These are phyloP conservation scores for Acrocephalus kingi DNA, from an alignment of 2,113 vertebrate genomes.

Conservation along the genomic window DNA sequence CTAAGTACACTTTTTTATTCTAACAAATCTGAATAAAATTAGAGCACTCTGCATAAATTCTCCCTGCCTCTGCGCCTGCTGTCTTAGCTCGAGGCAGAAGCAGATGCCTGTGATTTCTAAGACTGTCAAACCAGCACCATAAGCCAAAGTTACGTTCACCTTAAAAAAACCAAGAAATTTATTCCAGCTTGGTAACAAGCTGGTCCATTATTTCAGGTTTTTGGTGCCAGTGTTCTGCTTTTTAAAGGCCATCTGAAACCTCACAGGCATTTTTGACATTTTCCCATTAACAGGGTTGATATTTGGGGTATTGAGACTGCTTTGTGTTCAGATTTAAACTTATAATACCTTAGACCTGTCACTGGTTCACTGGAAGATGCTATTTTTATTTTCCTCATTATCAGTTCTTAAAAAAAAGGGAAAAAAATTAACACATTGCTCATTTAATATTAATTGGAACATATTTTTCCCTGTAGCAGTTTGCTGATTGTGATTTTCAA, in stretches of 20 bases:
- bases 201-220: neutral
- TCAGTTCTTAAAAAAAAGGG: neutral
- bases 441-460: constrained; percentile 11
- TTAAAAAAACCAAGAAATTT: neutral
- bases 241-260: constrained; percentile 40
- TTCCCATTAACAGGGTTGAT: neutral
- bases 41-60: constrained; percentile 30
- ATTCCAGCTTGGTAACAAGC: constrained; percentile 4
- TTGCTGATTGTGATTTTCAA: neutral
- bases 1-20: neutral
- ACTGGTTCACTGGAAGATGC: neutral
- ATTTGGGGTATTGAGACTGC: neutral
- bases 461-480: constrained; percentile 24
- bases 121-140: neutral
- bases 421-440: neutral
- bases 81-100: constrained; percentile 32
- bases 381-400: constrained; percentile 24
- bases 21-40: constrained; percentile 34
- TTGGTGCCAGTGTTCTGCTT: constrained; percentile 10
- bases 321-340: neutral
- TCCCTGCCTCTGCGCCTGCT: constrained; percentile 33
- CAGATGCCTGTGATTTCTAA: constrained; percentile 11
- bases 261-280: constrained; percentile 48
- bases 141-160: constrained; percentile 29
- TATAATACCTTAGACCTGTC: neutral